These are phyloP conservation scores for Oryzias celebensis DNA, from an alignment of 2,113 vertebrate genomes.

Conservation along the genomic window DNA sequence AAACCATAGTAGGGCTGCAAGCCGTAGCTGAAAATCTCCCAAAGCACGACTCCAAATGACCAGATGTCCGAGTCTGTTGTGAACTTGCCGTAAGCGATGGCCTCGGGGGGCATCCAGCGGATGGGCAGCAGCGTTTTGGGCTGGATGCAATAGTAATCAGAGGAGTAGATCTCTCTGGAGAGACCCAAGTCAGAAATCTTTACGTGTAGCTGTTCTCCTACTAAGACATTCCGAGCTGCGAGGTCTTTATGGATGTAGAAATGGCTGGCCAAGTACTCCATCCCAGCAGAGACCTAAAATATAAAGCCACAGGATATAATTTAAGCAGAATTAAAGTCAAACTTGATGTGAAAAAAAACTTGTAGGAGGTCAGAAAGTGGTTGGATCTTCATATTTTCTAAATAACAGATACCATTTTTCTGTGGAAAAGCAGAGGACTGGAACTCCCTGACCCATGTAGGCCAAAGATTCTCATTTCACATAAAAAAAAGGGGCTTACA, in stretches of 20 bases:
- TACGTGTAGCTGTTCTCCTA: conserved; percentile 93
- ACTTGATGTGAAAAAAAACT: too few relatives aligned
- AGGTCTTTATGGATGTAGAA: conserved; percentile 96
- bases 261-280: conserved; percentile 94
- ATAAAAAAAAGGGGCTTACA: background rate
- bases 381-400: too few relatives aligned
- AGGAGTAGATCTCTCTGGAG: conserved; percentile 92
- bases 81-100: conserved; percentile 95
- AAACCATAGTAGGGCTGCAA: conserved; percentile 96
- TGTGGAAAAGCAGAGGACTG: too few relatives aligned
- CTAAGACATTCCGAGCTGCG: conserved; percentile 92
- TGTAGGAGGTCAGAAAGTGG: too few relatives aligned
- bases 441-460: too few relatives aligned
- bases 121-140: conserved; percentile 92
- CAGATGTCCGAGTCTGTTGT: conserved; percentile 95
- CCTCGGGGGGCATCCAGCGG: conserved; percentile 97
- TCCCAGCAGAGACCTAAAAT: conserved; percentile 87
- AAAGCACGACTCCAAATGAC: conserved; percentile 95
- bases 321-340: too few relatives aligned
- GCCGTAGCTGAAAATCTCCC: conserved; percentile 98
- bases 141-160: conserved; percentile 92
- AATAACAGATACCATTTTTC: too few relatives aligned
- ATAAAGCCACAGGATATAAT: background rate
- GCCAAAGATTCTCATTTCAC: too few relatives aligned
- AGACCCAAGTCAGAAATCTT: conserved; percentile 98